phyloP scores from a whole-genome alignment of 2,888 invertebrate species.

The Xanthia togata region DNA sequence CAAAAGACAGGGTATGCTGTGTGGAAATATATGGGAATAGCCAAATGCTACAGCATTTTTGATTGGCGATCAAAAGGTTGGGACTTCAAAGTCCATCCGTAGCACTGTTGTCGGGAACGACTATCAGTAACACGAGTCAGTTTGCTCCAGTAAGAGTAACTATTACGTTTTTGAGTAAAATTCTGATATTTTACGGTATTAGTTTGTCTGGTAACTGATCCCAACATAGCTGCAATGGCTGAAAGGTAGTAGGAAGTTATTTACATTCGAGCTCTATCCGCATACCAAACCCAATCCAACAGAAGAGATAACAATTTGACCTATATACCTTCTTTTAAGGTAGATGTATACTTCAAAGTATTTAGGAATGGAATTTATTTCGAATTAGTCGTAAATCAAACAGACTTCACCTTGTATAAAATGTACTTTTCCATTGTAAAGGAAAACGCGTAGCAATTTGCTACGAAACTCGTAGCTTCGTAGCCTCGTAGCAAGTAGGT shows the following conservation, averaged over 20 bases:
- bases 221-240: neutral
- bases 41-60: neutral
- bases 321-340: neutral
- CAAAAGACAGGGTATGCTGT: no score
- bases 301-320: conserved; percentile 9
- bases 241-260: conserved; percentile 5
- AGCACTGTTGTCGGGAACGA: no score
- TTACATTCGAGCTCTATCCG: conserved; percentile 8
- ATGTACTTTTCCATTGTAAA: conserved; percentile 6
- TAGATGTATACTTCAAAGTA: neutral
- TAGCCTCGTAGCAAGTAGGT: conserved; percentile 37
- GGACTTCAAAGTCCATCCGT: neutral
- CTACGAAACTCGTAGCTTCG: conserved; percentile 42
- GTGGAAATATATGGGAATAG: neutral
- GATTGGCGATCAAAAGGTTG: neutral
- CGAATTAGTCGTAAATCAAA: neutral
- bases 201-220: neutral
- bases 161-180: neutral
- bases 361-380: neutral
- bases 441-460: conserved; percentile 47
- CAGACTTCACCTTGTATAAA: neutral
- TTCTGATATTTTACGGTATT: conserved; percentile 4
- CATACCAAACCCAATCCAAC: conserved; percentile 7
- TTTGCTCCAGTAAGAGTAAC: neutral
- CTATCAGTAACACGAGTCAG: no score